These are phyloP conservation scores for Girardinichthys multiradiatus DNA, from an alignment of 2,113 vertebrate species.

Conservation along the genomic window DNA sequence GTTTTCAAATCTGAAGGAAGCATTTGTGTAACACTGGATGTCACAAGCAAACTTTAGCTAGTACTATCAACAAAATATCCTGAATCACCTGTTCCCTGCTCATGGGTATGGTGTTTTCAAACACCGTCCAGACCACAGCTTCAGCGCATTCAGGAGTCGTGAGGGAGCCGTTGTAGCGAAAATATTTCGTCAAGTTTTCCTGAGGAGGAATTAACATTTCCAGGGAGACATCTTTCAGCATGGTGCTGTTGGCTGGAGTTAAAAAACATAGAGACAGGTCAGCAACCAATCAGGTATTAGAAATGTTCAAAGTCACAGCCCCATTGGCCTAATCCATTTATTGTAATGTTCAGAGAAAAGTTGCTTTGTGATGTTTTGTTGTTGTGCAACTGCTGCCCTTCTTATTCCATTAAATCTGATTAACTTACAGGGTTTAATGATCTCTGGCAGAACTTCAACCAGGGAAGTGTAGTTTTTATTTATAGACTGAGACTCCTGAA, in stretches of 20 bases:
- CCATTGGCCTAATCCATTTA: neutral
- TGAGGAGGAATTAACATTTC: conserved; percentile 71
- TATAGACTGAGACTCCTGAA: conserved; percentile 63
- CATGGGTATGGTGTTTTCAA: conserved; percentile 75
- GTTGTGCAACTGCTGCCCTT: conserved; percentile 13
- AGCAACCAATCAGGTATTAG: neutral
- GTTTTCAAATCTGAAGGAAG: too few relatives aligned
- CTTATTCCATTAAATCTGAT: neutral
- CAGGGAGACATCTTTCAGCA: conserved; percentile 59
- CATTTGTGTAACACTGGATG: too few relatives aligned
- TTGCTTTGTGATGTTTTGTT: neutral
- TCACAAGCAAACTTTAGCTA: too few relatives aligned
- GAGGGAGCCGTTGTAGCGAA: conserved; percentile 83
- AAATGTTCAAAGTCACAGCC: too few relatives aligned
- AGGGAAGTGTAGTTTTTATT: conserved; percentile 70
- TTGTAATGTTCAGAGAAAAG: neutral
- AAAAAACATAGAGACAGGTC: conserved; percentile 31
- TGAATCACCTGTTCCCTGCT: conserved; percentile 70
- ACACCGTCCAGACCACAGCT: conserved; percentile 83
- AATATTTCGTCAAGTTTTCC: conserved; percentile 62
- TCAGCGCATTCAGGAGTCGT: conserved; percentile 84
- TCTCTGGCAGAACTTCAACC: conserved; percentile 56
- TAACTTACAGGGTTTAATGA: conserved; percentile 59
- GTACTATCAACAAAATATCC: too few relatives aligned
- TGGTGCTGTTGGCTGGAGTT: conserved; percentile 45